A percentile compares a stretch with the other conserved stretches of the same genome.
Conservation (phyloP, 2,888 invertebrate genomes). For the Exocentrus adspersus region DNA sequence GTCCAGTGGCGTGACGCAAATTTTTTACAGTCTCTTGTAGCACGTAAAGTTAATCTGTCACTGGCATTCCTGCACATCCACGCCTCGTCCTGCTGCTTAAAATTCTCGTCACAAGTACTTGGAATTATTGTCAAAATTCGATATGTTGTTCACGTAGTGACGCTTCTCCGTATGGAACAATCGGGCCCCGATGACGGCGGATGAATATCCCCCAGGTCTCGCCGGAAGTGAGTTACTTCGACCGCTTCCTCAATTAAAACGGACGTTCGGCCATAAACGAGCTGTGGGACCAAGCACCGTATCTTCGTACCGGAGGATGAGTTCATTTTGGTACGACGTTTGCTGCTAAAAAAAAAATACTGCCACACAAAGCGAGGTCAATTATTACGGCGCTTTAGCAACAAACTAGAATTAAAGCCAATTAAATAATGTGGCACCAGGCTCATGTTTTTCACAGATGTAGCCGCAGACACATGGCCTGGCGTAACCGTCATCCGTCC, state of each 20-base stretch:
- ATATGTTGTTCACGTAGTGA: constrained; percentile 11
- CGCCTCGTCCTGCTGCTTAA: not conserved
- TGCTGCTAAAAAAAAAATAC: too few species aligned
- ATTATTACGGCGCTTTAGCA: constrained; percentile 15
- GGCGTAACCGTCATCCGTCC: constrained; percentile 27
- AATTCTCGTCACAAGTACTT: constrained; percentile 4
- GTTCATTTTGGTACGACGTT: too few species aligned
- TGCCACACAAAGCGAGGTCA: not conserved
- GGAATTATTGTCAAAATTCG: too few species aligned
- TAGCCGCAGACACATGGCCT: constrained; percentile 30
- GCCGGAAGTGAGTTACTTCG: constrained; percentile 11
- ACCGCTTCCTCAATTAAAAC: constrained; percentile 11
- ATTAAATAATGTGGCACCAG: constrained; percentile 35
- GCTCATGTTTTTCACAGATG: constrained; percentile 44
- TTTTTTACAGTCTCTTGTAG: too few species aligned
- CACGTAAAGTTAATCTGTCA: too few species aligned
- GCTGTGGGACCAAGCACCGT: not conserved
- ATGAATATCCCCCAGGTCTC: constrained; percentile 1
- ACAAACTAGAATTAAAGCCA: constrained; percentile 38
- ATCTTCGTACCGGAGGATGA: not conserved
- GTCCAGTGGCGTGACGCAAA: too few species aligned
- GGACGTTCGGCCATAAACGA: not conserved
- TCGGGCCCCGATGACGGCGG: constrained; percentile 8
- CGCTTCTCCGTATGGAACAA: not conserved
- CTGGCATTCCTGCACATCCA: not conserved